A percentile compares a stretch with the other conserved stretches of the same genome.
Conservation (phyloP, 2,797 vertebrate species). For the Threskiornis aethiopicus region DNA sequence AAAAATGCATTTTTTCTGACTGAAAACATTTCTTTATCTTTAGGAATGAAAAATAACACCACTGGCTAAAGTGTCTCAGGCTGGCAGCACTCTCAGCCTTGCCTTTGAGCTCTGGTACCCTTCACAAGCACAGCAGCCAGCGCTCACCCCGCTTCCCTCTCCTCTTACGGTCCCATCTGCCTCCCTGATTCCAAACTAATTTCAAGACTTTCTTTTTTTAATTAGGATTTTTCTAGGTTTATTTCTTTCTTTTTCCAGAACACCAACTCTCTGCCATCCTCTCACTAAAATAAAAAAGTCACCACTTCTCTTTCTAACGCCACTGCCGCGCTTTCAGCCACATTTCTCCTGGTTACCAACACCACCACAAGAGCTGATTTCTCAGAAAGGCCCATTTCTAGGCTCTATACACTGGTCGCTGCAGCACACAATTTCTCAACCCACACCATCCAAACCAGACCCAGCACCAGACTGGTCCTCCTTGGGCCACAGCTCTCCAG, state of each 20-base stretch:
- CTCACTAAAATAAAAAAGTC: neutral
- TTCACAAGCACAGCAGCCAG: neutral
- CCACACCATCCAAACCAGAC: neutral
- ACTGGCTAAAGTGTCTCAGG: conserved; percentile 37
- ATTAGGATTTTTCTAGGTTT: neutral
- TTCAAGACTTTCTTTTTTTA: neutral
- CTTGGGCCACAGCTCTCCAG: neutral
- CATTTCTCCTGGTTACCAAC: neutral
- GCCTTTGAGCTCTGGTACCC: neutral
- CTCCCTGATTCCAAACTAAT: neutral
- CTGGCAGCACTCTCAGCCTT: conserved; percentile 32
- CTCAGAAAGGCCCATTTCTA: neutral
- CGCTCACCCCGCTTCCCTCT: neutral
- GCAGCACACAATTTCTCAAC: neutral
- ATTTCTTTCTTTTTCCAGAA: neutral
- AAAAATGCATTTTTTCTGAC: conserved; percentile 53
- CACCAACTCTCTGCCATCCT: neutral
- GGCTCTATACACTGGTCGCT: accelerated
- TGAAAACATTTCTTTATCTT: conserved; percentile 63
- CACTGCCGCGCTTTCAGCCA: neutral
- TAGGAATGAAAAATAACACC: conserved; percentile 72
- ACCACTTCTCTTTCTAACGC: neutral
- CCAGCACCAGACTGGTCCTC: neutral
- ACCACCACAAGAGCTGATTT: accelerated
- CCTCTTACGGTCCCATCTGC: neutral